Conservation (phyloP, 1,140 invertebrate species). For the Drosophila varians region DNA sequence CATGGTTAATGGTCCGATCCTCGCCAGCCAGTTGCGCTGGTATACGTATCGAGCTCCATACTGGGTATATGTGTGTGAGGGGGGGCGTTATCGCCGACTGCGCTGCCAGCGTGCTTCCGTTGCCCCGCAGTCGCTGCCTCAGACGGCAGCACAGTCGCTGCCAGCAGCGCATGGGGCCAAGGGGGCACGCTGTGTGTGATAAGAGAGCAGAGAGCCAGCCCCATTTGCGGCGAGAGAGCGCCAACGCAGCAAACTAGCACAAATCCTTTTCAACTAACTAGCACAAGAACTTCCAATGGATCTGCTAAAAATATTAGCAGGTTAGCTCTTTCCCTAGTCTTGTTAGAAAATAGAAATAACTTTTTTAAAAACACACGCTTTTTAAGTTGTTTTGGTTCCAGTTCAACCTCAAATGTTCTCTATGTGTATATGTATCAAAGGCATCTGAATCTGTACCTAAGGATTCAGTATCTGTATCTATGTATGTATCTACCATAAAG, state of each 20-base stretch:
- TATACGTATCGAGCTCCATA: neutral
- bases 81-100: conserved; percentile 10
- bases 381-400: too few relatives aligned
- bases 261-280: too few relatives aligned
- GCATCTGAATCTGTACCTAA: too few relatives aligned
- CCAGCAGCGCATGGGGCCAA: conserved; percentile 13
- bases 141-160: conserved; percentile 9
- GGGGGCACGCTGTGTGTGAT: conserved; percentile 49
- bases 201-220: conserved; percentile 27
- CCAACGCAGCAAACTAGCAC: conserved; percentile 15
- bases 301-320: too few relatives aligned
- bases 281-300: too few relatives aligned
- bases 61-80: conserved; percentile 8
- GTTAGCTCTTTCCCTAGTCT: too few relatives aligned
- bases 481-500: too few relatives aligned
- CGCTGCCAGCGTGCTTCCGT: conserved; percentile 3
- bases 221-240: neutral
- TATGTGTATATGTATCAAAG: too few relatives aligned
- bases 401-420: too few relatives aligned
- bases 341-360: neutral
- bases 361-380: too few relatives aligned
- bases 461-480: too few relatives aligned
- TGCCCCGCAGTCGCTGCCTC: neutral
- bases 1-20: conserved; percentile 2
- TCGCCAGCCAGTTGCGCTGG: conserved; percentile 14